Percentiles rank a stretch among this genome's conserved stretches.
phyloP scores from a whole-genome alignment of 2,888 invertebrate genomes.

The Drymonia ruficornis region DNA sequence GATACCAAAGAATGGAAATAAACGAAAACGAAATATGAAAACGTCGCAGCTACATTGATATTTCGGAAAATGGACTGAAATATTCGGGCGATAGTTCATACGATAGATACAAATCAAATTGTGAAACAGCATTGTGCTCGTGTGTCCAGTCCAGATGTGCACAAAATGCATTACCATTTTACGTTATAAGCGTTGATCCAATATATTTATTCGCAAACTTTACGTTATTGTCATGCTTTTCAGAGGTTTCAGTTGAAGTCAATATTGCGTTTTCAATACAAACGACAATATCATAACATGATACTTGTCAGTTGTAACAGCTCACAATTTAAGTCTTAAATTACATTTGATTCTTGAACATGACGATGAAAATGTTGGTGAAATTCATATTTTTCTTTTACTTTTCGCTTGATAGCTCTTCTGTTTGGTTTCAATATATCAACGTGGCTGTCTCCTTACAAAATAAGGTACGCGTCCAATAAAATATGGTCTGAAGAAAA shows the following conservation, averaged over 20 bases:
- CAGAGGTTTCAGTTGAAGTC: background rate
- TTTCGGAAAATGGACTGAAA: background rate
- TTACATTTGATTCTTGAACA: too few relatives aligned
- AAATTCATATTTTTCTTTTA: too few relatives aligned
- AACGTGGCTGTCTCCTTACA: too few relatives aligned
- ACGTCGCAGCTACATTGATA: background rate
- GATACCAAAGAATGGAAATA: too few relatives aligned
- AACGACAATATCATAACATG: background rate
- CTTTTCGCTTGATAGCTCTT: too few relatives aligned
- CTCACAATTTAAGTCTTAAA: too few relatives aligned
- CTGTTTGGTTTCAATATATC: background rate
- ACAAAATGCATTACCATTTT: background rate
- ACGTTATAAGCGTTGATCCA: background rate
- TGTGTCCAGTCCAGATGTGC: background rate
- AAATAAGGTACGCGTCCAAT: too few relatives aligned
- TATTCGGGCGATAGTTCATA: background rate
- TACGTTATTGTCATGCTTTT: background rate
- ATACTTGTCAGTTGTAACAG: background rate
- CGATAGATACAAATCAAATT: background rate
- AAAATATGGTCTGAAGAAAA: too few relatives aligned
- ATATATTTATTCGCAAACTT: conserved; percentile 3
- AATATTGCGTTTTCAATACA: conserved; percentile 4
- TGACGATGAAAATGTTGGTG: too few relatives aligned
- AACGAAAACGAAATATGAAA: background rate
- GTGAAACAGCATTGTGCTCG: background rate